phyloP scores from a whole-genome alignment of 2,797 vertebrate species.

The Arctocebus calabarensis region DNA sequence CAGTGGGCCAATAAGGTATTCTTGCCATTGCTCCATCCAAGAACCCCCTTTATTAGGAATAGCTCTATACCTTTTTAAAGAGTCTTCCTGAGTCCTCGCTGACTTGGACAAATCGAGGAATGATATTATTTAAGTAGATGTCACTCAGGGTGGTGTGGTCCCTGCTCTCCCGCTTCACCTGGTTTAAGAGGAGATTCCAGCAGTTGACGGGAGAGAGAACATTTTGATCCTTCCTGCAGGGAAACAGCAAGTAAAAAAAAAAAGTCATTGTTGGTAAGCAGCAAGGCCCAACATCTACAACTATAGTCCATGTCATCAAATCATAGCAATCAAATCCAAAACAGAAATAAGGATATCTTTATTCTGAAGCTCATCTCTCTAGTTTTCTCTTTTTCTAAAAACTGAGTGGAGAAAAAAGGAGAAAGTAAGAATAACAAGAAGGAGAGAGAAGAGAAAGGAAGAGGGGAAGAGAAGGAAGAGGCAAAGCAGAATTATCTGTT shows the following conservation, averaged over 20 bases:
- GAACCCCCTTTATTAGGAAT: not conserved
- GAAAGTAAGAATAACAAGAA: not conserved
- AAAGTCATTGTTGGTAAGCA: slow-evolving; percentile 4
- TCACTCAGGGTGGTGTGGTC: slow-evolving; percentile 98
- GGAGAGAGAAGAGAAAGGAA: not conserved
- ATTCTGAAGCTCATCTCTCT: not conserved
- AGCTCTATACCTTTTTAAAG: slow-evolving; percentile 92
- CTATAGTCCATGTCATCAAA: not conserved
- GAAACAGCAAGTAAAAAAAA: slow-evolving; percentile 56
- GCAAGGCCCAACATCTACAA: not conserved
- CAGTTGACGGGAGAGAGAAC: slow-evolving; percentile 97
- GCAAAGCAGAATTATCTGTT: not conserved
- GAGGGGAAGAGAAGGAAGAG: not conserved
- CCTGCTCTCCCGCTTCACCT: slow-evolving; percentile 98
- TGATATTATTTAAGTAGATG: slow-evolving; percentile 99
- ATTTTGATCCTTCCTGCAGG: slow-evolving; percentile 95
- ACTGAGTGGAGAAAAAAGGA: not conserved
- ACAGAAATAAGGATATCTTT: slow-evolving; percentile 20
- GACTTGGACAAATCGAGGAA: slow-evolving; percentile 98
- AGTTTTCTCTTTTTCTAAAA: slow-evolving; percentile 48
- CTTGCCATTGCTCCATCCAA: not conserved
- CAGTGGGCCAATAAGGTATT: not conserved
- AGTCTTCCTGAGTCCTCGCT: slow-evolving; percentile 98
- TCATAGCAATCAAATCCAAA: not conserved
- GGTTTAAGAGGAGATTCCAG: slow-evolving; percentile 98